Evolutionary conservation across 2,797 vertebrate species (phyloP).

Genomic region (Dicrostonyx torquatus): DNA sequence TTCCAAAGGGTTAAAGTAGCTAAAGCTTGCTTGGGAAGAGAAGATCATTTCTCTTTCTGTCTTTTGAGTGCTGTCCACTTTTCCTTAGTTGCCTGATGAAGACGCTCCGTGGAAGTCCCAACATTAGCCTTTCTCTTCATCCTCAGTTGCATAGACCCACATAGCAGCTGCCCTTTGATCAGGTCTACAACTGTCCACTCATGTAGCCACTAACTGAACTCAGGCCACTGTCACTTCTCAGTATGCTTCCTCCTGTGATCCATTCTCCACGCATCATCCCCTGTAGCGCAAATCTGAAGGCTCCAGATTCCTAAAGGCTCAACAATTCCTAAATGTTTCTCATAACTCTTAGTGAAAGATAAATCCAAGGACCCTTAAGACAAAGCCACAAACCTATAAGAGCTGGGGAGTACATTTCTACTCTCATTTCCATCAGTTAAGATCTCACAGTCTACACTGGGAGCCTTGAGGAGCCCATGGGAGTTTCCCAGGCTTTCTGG

Average conservation of each 20-base stretch:
- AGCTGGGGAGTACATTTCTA: background rate
- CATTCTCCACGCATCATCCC: background rate
- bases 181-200: background rate
- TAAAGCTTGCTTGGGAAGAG: background rate
- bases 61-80: background rate
- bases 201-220: background rate
- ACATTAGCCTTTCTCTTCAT: background rate
- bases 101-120: background rate
- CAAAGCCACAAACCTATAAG: background rate
- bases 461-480: background rate
- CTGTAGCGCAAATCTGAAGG: background rate
- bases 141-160: background rate
- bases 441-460: background rate
- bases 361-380: background rate
- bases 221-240: background rate
- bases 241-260: background rate
- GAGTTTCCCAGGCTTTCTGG: background rate
- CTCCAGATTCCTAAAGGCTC: background rate
- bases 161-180: background rate
- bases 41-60: background rate
- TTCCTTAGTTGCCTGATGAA: background rate
- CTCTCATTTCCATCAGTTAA: background rate
- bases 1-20: background rate
- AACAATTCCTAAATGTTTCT: background rate
- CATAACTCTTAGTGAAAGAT: background rate